A percentile compares a stretch with the other conserved stretches of the same genome.
phyloP scores from a whole-genome alignment of 2,113 vertebrate genomes.

The Nycticryphes semicollaris region DNA sequence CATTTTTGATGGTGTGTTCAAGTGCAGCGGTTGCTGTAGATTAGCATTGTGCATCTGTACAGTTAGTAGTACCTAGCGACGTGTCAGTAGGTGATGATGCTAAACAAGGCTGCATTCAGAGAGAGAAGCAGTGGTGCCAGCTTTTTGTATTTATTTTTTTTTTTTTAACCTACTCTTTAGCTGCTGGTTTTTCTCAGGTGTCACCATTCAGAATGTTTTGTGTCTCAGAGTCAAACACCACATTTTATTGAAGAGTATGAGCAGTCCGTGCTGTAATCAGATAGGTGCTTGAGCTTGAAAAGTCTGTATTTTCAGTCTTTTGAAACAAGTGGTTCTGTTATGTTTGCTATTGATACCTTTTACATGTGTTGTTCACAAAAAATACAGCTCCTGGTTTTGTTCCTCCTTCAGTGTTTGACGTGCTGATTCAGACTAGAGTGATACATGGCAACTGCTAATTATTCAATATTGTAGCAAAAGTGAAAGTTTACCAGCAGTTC shows the following conservation, averaged over 20 bases:
- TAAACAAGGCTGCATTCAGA: not conserved
- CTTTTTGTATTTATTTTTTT: not conserved
- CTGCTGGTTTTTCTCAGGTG: not conserved
- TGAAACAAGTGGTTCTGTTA: not conserved
- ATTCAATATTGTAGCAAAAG: not conserved
- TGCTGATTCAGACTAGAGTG: not conserved
- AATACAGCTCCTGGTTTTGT: not conserved
- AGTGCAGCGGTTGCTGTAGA: not conserved
- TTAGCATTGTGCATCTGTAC: not conserved
- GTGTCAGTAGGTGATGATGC: not conserved
- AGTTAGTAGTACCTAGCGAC: not conserved
- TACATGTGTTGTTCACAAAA: not conserved
- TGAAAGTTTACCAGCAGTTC: not conserved
- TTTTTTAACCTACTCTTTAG: not conserved
- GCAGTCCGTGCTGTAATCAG: not conserved
- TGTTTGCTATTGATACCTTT: not conserved
- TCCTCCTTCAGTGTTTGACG: not conserved
- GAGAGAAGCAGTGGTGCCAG: not conserved
- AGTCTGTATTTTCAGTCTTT: not conserved
- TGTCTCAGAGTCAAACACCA: not conserved
- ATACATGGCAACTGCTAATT: not conserved
- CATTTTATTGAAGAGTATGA: not conserved
- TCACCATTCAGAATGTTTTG: not conserved
- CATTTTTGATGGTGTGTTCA: fast-evolving
- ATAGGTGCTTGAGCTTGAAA: not conserved